A percentile compares a stretch with the other conserved stretches of the same genome.
These are phyloP conservation scores for Argya squamiceps DNA, from an alignment of 2,797 vertebrate species.

Conservation along the genomic window DNA sequence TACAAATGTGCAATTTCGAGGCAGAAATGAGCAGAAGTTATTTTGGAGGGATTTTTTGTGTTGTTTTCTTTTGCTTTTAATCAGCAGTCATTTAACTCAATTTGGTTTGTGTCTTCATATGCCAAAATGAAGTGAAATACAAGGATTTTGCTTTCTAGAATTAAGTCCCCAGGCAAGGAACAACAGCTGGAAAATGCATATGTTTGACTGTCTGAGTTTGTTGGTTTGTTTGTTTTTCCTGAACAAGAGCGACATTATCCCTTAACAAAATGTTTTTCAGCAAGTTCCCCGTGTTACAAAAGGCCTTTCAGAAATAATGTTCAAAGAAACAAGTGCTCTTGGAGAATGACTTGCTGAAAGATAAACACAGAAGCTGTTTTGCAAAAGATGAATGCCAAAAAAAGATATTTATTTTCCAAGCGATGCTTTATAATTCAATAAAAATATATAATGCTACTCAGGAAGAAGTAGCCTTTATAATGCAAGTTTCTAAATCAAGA, in stretches of 20 bases:
- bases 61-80: conserved; percentile 23
- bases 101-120: background rate
- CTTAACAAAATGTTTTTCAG: conserved; percentile 15
- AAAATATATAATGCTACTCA: background rate
- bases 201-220: background rate
- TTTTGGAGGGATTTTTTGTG: background rate
- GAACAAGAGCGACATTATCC: conserved; percentile 10
- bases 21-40: background rate
- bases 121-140: background rate
- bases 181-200: conserved; percentile 13
- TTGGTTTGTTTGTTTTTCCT: conserved; percentile 29
- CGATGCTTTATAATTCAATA: background rate
- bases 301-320: background rate
- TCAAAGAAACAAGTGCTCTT: background rate
- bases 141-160: conserved; percentile 23
- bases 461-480: background rate
- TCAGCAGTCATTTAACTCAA: background rate
- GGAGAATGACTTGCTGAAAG: background rate
- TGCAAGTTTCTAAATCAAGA: background rate
- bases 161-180: conserved; percentile 14
- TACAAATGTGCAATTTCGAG: background rate
- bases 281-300: background rate
- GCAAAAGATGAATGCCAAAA: conserved; percentile 1
- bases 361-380: conserved; percentile 31
- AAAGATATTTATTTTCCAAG: conserved; percentile 23